Conservation (phyloP, 2,113 vertebrate genomes). For the Zosterops lateralis region DNA sequence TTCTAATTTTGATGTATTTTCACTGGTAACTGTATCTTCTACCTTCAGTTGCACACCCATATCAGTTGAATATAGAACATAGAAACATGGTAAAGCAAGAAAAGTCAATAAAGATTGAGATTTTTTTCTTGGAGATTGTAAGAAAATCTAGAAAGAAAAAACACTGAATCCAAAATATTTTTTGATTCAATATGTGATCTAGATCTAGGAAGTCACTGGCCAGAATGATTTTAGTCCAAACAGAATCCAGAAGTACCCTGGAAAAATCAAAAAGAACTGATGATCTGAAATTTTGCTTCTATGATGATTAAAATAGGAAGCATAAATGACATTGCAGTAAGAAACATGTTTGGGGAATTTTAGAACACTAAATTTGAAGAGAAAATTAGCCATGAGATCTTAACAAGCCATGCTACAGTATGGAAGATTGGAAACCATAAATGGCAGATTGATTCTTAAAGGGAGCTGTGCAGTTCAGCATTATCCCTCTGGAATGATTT, state of each 20-base stretch:
- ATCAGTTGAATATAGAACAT: background rate
- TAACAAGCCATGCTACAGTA: constrained; percentile 8
- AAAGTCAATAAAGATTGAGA: background rate
- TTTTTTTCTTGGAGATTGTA: background rate
- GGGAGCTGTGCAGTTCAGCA: constrained; percentile 17
- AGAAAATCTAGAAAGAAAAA: background rate
- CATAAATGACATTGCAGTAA: background rate
- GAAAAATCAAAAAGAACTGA: background rate
- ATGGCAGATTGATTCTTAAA: constrained; percentile 49
- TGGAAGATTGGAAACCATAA: constrained; percentile 33
- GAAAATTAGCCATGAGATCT: constrained; percentile 44
- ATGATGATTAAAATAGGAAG: background rate
- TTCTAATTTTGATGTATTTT: background rate
- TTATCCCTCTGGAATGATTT: constrained; percentile 54
- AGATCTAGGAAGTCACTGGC: background rate
- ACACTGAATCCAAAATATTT: background rate
- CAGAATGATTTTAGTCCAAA: background rate
- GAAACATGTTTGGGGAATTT: background rate
- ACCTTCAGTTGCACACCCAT: fast-evolving
- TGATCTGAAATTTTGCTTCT: background rate
- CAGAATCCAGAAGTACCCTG: background rate
- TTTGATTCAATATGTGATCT: background rate
- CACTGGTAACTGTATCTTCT: background rate
- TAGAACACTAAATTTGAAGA: background rate
- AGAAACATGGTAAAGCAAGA: background rate